phyloP scores from a whole-genome alignment of 2,888 invertebrate genomes.

The Caenorhabditis becei region DNA sequence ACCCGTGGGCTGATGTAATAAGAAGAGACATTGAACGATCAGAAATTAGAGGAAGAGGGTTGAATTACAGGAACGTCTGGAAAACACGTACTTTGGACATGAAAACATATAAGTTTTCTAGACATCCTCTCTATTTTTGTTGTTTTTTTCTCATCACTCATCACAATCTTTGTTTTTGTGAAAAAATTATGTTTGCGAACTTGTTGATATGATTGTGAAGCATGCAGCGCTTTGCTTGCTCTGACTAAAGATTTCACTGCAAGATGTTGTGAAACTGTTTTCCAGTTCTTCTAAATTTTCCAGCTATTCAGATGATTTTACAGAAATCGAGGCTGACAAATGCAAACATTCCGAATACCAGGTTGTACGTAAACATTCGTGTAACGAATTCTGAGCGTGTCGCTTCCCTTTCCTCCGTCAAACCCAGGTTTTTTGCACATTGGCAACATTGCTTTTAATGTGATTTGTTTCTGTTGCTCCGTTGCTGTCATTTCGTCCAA shows the following conservation, averaged over 20 bases:
- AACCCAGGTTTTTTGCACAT: slow-evolving; percentile 46
- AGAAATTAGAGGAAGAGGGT: neutral
- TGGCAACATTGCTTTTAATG: slow-evolving; percentile 58
- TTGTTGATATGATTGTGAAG: too few relatives aligned
- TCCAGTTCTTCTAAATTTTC: too few relatives aligned
- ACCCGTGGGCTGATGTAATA: too few relatives aligned
- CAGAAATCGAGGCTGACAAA: neutral
- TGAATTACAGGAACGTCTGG: neutral
- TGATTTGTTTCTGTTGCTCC: slow-evolving; percentile 33
- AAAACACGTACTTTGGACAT: neutral
- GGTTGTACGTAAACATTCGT: slow-evolving; percentile 41
- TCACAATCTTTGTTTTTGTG: neutral
- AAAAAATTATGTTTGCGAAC: too few relatives aligned
- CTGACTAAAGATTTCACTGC: too few relatives aligned
- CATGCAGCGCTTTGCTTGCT: too few relatives aligned
- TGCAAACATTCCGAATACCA: slow-evolving; percentile 35
- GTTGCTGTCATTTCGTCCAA: neutral
- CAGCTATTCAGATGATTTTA: neutral
- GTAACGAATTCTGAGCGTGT: slow-evolving; percentile 52
- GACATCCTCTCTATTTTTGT: neutral
- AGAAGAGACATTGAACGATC: neutral
- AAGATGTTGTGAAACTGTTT: neutral
- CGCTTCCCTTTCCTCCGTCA: slow-evolving; percentile 9
- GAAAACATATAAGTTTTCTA: neutral
- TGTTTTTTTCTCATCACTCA: neutral